These are phyloP conservation scores for Netelia fuscicornis DNA, from an alignment of 2,888 invertebrate species.

Conservation along the genomic window DNA sequence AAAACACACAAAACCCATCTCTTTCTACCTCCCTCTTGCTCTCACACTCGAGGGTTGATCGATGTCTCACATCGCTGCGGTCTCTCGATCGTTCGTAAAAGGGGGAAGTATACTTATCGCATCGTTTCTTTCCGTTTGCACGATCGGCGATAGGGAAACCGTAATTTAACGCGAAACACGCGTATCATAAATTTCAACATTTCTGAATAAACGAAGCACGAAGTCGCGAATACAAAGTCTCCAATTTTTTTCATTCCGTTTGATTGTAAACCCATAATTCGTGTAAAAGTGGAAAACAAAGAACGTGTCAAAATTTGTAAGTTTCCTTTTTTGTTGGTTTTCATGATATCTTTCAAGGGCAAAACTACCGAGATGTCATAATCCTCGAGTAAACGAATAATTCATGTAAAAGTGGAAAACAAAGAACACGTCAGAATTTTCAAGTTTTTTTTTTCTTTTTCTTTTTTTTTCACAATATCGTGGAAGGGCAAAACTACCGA, in stretches of 20 bases:
- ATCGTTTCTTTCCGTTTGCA: not conserved
- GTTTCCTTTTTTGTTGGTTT: too few relatives aligned
- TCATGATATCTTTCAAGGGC: too few relatives aligned
- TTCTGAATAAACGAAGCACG: too few relatives aligned
- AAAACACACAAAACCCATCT: not conserved
- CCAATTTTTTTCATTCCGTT: too few relatives aligned
- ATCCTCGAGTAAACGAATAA: too few relatives aligned
- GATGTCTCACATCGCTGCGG: slow-evolving; percentile 44
- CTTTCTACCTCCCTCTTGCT: not conserved
- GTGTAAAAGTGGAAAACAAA: too few relatives aligned
- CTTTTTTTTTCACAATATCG: not conserved
- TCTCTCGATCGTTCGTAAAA: slow-evolving; percentile 25
- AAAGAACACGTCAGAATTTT: not conserved
- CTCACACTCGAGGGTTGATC: slow-evolving; percentile 40
- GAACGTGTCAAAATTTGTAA: too few relatives aligned
- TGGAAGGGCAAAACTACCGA: not conserved
- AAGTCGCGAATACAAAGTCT: too few relatives aligned
- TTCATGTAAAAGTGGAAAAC: too few relatives aligned
- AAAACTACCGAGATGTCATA: too few relatives aligned
- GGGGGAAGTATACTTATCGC: not conserved
- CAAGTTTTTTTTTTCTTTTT: not conserved
- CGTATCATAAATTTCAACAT: too few relatives aligned
- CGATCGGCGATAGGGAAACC: not conserved
- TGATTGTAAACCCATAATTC: too few relatives aligned
- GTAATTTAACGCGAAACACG: not conserved